Evolutionary conservation across 2,797 vertebrate genomes (phyloP).

Genomic region (Hyperoplus immaculatus): DNA sequence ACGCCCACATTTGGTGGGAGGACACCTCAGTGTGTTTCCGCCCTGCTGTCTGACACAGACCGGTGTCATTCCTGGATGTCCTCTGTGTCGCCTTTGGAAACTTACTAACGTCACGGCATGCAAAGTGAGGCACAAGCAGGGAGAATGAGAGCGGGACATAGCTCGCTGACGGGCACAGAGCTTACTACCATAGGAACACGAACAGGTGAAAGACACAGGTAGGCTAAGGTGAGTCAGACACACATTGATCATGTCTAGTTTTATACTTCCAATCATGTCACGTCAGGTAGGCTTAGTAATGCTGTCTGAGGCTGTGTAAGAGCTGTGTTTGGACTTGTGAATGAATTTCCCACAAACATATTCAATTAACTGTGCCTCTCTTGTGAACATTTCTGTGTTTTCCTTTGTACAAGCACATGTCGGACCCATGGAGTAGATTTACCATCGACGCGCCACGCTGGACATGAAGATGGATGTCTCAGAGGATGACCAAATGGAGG

Average conservation of each 20-base stretch:
- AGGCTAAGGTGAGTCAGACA: constrained; percentile 45
- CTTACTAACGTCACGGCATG: constrained; percentile 77
- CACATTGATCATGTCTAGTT: neutral
- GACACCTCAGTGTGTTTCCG: constrained; percentile 8
- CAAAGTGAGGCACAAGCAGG: constrained; percentile 70
- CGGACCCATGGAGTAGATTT: constrained; percentile 33
- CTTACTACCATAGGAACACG: constrained; percentile 21
- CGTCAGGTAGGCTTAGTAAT: neutral
- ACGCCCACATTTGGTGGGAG: constrained; percentile 11
- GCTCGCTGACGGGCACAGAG: constrained; percentile 12
- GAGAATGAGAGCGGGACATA: constrained; percentile 30
- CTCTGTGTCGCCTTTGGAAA: constrained; percentile 68
- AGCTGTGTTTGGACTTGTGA: neutral
- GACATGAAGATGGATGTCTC: constrained; percentile 44
- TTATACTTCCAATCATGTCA: neutral
- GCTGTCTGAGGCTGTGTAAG: neutral
- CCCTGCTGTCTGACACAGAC: neutral
- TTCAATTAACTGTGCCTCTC: constrained; percentile 43
- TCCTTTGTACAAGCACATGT: constrained; percentile 42
- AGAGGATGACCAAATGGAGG: constrained; percentile 41
- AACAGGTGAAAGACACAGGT: constrained; percentile 30
- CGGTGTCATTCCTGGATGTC: constrained; percentile 60
- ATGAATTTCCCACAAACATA: constrained; percentile 38
- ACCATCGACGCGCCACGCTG: neutral
- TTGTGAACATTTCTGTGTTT: constrained; percentile 52